A percentile compares a stretch with the other conserved stretches of the same genome.
phyloP scores from a whole-genome alignment of 2,113 vertebrate species.

The Actenoides lindsayi region DNA sequence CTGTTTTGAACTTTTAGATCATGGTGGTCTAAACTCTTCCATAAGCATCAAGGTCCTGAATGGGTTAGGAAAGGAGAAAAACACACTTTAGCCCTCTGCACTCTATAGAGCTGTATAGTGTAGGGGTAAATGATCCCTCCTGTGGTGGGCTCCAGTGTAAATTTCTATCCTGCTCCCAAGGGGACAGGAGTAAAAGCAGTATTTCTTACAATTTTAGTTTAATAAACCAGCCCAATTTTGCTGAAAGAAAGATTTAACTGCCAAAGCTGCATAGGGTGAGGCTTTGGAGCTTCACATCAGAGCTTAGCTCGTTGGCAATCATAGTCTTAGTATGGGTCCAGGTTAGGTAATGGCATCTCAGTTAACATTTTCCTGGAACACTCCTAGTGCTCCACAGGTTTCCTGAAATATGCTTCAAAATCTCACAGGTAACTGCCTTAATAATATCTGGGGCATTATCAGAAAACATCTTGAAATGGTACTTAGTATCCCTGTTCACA shows the following conservation, averaged over 20 bases:
- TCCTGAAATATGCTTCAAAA: background rate
- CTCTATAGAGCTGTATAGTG: background rate
- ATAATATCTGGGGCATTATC: background rate
- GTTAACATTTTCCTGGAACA: constrained; percentile 26
- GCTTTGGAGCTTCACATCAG: background rate
- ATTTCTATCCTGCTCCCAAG: background rate
- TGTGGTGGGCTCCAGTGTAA: background rate
- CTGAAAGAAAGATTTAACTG: background rate
- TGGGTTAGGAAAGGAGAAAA: background rate
- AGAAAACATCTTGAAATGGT: background rate
- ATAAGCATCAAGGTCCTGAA: background rate
- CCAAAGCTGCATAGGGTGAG: background rate
- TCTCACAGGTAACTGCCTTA: background rate
- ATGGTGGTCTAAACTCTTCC: background rate
- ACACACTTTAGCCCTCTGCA: background rate
- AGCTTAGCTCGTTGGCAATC: background rate
- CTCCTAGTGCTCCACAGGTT: background rate
- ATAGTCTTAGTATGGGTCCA: background rate
- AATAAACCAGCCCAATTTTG: background rate
- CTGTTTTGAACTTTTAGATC: background rate
- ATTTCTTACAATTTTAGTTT: background rate
- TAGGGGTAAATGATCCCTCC: background rate
- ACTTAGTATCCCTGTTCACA: background rate
- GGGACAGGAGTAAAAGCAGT: background rate
- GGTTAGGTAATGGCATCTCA: background rate